Evolutionary conservation across 2,888 invertebrate species (phyloP), one percentile per base, ranked within the genome.

Genomic region (Cephus pulcher): DNA sequence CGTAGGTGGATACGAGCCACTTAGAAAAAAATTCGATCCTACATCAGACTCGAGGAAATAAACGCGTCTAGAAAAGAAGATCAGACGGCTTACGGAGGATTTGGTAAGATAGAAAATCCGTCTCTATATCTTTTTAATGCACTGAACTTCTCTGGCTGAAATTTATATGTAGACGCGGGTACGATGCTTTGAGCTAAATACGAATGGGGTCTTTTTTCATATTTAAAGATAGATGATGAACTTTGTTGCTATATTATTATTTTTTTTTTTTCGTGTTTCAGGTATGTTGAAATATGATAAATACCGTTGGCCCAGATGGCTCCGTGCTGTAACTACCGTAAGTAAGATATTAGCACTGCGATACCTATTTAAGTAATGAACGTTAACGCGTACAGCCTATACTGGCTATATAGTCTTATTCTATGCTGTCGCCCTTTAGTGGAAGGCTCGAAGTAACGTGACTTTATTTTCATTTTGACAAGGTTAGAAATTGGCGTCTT

Each of bases 291-390:
- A 11, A 30, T 32, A 71, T 32, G 12, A 71, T 71, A 71, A 32
- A 11, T 30, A 23, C 2, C 40, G 9, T 6, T 56, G 9, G 23
- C 23, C 40, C 23, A 56, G 40, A 56, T 56, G 40, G 40, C 71
- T 33, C 11, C 11, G 71, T 15, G 32, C 71, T 11, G 32, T 71
- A 11, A 12, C 71, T 32, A 33, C 30, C 11, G 74, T 74, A 74
- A 34, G 74, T 74, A 74, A 34, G 35, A 34, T 74, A 74, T 74
- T 74, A 34, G 35, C 74, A 74, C 15, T 34, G 35, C 35, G 74
- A 23, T 37, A 37, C 4, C 74, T 4, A 4, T n/a, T 23, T 15
- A 74, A 34, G 34, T 74, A 74, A 74, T 15, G 35, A 34, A 74
- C 35, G n/a, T 33, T 74, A 74, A 15, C 35, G 34, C 23, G 74